phyloP scores from a whole-genome alignment of 2,888 invertebrate genomes.

The Lasioglossum malachurum region DNA sequence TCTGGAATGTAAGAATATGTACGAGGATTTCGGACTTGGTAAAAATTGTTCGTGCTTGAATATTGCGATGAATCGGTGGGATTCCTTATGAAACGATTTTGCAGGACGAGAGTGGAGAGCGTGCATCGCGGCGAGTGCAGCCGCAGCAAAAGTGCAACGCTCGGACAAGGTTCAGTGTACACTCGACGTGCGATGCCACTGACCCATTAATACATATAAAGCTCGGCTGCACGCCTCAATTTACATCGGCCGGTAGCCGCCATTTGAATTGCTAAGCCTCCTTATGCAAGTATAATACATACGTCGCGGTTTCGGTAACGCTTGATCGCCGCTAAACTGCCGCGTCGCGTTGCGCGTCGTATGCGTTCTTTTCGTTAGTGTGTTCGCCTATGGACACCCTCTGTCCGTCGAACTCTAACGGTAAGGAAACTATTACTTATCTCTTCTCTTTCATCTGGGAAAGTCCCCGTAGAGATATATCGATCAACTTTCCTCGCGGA shows the following conservation, averaged over 20 bases:
- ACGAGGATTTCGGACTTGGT: neutral
- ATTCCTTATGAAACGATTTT: neutral
- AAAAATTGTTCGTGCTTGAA: neutral
- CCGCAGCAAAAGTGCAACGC: conserved; percentile 79
- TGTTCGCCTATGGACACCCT: neutral
- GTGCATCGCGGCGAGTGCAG: conserved; percentile 37
- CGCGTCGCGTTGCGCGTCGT: no score
- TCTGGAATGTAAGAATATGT: neutral
- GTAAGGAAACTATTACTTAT: conserved; percentile 42
- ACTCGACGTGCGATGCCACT: conserved; percentile 80
- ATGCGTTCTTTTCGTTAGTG: neutral
- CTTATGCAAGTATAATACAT: conserved; percentile 64
- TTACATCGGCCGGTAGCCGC: conserved; percentile 68
- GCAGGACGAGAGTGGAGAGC: neutral
- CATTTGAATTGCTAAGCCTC: conserved; percentile 75
- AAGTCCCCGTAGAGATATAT: neutral
- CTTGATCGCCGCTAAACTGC: conserved; percentile 45
- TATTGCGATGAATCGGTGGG: neutral
- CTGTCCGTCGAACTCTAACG: conserved; percentile 44
- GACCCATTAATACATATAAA: conserved; percentile 83
- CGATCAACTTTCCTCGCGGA: neutral
- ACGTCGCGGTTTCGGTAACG: conserved; percentile 55
- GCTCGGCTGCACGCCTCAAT: conserved; percentile 68
- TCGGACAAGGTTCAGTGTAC: conserved; percentile 77
- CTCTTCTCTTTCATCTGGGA: conserved; percentile 5